These are phyloP conservation scores for Ianthella basta DNA, from an alignment of 37 sponge, comb jelly and placozoan species.

Conservation along the genomic window DNA sequence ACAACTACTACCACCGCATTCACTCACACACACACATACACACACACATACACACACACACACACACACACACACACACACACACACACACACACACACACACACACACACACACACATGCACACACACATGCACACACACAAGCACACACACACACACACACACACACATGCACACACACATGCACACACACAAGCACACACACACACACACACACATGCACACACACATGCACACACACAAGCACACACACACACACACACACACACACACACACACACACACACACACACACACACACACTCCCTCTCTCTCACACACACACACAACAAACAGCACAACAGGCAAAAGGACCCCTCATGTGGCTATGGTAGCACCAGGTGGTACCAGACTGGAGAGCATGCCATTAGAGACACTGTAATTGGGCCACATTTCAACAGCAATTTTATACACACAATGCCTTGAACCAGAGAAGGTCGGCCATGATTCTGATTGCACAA, in stretches of 20 bases:
- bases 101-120: not conserved
- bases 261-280: constrained; percentile 28
- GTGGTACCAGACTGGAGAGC: too few relatives aligned
- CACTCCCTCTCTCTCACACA: not conserved
- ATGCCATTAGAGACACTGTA: too few relatives aligned
- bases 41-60: constrained; percentile 14
- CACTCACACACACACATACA: constrained; percentile 21
- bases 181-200: not conserved
- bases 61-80: constrained; percentile 28
- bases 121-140: constrained; percentile 17
- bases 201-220: constrained; percentile 1
- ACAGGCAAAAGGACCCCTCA: too few relatives aligned
- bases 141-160: constrained; percentile 16
- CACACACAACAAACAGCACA: too few relatives aligned
- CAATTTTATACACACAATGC: too few relatives aligned
- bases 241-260: constrained; percentile 21
- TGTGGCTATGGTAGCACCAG: too few relatives aligned
- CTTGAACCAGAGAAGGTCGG: too few relatives aligned
- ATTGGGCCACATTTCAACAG: too few relatives aligned
- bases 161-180: not conserved
- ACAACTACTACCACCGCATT: not conserved
- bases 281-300: constrained; percentile 29
- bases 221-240: constrained; percentile 8
- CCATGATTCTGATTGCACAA: too few relatives aligned
- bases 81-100: constrained; percentile 26